phyloP scores from a whole-genome alignment of 2,113 vertebrate species.

The Dicentrarchus labrax region DNA sequence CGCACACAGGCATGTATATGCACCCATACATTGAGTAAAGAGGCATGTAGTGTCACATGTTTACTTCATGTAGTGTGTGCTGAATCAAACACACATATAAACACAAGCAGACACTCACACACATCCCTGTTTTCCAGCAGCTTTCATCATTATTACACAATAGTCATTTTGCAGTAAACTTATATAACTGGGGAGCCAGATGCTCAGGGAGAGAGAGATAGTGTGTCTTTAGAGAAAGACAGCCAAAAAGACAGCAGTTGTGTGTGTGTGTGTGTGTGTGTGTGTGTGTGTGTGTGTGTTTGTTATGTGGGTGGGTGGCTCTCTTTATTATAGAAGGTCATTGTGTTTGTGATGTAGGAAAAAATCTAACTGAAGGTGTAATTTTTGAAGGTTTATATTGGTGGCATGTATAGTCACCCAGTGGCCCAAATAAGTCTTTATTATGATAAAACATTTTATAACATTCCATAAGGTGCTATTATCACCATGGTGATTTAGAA shows the following conservation, averaged over 20 bases:
- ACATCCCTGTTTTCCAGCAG: constrained; percentile 6
- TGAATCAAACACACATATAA: constrained; percentile 16
- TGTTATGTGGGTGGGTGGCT: background rate
- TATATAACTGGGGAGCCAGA: constrained; percentile 54
- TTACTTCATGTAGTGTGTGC: constrained; percentile 1
- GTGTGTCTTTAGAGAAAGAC: background rate
- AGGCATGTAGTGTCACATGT: constrained; percentile 19
- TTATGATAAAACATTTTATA: background rate
- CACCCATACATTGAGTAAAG: background rate
- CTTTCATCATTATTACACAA: constrained; percentile 63
- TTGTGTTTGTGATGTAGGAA: background rate
- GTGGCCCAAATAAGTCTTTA: background rate
- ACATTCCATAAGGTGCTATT: background rate
- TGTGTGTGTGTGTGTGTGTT: background rate
- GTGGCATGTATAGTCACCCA: no score
- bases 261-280: background rate
- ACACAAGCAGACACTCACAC: constrained; percentile 13
- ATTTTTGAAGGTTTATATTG: background rate
- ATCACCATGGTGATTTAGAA: background rate
- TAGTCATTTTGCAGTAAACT: constrained; percentile 55
- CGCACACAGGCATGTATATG: constrained; percentile 27
- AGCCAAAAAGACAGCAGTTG: constrained; percentile 23
- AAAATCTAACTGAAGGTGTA: no score
- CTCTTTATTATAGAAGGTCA: background rate
- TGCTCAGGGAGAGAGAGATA: constrained; percentile 41